phyloP scores from a whole-genome alignment of 2,113 vertebrate species.

The Brachyhypopomus occidentalis region DNA sequence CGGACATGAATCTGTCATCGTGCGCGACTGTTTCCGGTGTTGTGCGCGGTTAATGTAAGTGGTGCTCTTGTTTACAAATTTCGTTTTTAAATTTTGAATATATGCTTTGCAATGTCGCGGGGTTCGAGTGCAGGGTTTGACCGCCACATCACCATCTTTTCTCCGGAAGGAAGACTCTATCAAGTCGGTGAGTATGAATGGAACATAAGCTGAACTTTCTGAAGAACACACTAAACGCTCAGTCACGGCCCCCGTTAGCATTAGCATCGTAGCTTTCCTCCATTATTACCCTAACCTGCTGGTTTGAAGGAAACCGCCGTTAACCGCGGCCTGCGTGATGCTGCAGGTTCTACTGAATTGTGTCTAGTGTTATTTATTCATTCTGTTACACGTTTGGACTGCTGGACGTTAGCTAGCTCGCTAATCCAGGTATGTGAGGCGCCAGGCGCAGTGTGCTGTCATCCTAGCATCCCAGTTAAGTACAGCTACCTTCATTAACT shows the following conservation, averaged over 20 bases:
- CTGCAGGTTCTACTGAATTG: no score
- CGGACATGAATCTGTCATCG: constrained; percentile 21
- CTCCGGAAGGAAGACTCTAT: constrained; percentile 90
- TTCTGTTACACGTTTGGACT: no score
- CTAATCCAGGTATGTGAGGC: no score
- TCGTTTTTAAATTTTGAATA: constrained; percentile 6
- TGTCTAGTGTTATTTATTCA: no score
- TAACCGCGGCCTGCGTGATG: no score
- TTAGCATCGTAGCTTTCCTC: background rate
- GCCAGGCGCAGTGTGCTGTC: no score
- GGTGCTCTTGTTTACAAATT: constrained; percentile 30
- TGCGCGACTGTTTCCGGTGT: constrained; percentile 20
- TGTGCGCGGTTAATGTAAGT: background rate
- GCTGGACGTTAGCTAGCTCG: no score
- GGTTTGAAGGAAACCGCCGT: no score
- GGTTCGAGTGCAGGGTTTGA: constrained; percentile 93
- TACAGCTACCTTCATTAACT: no score
- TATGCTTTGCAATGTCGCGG: constrained; percentile 79
- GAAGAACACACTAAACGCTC: constrained; percentile 63
- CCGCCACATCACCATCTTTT: constrained; percentile 94
- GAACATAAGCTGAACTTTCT: background rate
- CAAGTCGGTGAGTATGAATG: constrained; percentile 86
- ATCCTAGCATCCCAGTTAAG: no score
- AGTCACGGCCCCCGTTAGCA: constrained; percentile 65
- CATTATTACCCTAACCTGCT: no score